A percentile compares a stretch with the other conserved stretches of the same genome.
Conservation (phyloP, 2,888 invertebrate species). For the Phytoseiulus persimilis region DNA sequence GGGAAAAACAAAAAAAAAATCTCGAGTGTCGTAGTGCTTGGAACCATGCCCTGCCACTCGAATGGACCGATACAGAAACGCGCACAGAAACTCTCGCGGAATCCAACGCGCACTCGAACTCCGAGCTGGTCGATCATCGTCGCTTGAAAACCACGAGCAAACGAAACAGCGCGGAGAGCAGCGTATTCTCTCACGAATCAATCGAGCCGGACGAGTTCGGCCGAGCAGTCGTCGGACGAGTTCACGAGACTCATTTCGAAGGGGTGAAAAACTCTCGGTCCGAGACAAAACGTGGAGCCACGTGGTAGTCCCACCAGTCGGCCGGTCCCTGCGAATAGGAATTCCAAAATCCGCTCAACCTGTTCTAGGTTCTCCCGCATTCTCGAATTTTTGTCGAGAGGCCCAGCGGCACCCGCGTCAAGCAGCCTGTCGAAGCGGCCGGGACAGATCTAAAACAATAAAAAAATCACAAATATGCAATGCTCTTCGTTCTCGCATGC, state of each 20-base stretch:
- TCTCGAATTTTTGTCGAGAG: not conserved
- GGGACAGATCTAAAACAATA: not conserved
- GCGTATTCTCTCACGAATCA: not conserved
- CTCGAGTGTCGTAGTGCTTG: not conserved
- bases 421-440: not conserved
- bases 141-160: not conserved
- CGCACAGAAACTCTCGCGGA: not conserved
- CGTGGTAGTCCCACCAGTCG: not conserved
- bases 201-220: too few relatives aligned
- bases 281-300: not conserved
- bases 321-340: not conserved
- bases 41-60: not conserved
- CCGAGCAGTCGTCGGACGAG: not conserved
- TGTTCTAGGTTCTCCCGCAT: not conserved
- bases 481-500: not conserved
- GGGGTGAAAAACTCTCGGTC: not conserved
- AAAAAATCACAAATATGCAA: conserved; percentile 5
- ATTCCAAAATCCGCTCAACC: conserved; percentile 5
- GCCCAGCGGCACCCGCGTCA: not conserved
- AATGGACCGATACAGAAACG: not conserved
- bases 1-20: not conserved
- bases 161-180: not conserved
- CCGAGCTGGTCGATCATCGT: not conserved
- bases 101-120: not conserved
- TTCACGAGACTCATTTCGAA: not conserved